Base-by-base conservation (phyloP, 2,113 vertebrate genomes). In the Phaethornis superciliosus region DNA sequence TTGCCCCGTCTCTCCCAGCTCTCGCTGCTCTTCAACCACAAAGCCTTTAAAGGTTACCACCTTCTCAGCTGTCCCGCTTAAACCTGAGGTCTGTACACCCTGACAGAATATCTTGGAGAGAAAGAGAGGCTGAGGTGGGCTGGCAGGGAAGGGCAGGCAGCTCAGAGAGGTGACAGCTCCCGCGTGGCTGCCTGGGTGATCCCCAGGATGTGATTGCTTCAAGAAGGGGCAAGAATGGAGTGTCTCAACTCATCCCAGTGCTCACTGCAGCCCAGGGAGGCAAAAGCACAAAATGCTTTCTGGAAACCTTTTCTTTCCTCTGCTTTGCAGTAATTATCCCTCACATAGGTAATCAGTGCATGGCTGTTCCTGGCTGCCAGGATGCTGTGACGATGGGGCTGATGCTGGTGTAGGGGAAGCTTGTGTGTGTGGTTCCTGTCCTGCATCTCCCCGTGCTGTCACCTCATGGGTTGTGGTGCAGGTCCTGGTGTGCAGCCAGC, bases 1-100 rank as follows among this genome's bases (percentile, higher is more conserved):
- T 88, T 60, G 82, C 91, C 93, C 88, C 17, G 85, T 84, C 95
- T 94, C 94, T 96, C 91, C 94, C 92, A 54, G 82, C 95, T 90
- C 87, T 79, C 92, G 82, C 89, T 17, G 44, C 92, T 96, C 93
- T 80, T 68, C 93, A 93, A 55, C 92, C 82, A 51, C 93, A 81
- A 60, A 75, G 69, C 89, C 84, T 84, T 81, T 85, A 69, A 63
- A 90, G 82, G 42, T 88, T 64, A 27, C 37, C 46, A 44, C 78
- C 90, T 82, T 81, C 71, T 32, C 30, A 79, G 69, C 26, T 30
- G 32, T 76, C 81, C 95, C 8, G 1, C 65, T 58, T 20, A 13
- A 78, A 74, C 33, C 60, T 60, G 81, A 75, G 71, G 17, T 40
- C 82, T 35, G 0, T 19, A 2, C 1, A 18, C 9, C 5, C 3